These are phyloP conservation scores for Mastomys natalensis DNA, from an alignment of 2,113 vertebrate genomes.

Conservation along the genomic window DNA sequence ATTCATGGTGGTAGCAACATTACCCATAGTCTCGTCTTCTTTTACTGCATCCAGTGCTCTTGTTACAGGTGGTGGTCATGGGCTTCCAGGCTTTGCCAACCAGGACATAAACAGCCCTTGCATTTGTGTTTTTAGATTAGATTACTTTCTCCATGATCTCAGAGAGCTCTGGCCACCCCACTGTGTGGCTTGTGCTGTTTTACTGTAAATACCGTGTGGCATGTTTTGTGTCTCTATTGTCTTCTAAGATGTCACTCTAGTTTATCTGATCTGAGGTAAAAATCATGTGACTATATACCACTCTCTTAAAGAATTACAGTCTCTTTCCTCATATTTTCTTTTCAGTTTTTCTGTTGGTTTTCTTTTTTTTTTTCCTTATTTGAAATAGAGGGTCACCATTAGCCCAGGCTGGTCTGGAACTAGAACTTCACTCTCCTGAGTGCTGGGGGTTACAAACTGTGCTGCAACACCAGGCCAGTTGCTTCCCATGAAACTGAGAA, in stretches of 20 bases:
- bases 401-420: neutral
- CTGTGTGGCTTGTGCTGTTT: neutral
- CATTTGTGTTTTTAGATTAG: neutral
- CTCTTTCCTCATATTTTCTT: neutral
- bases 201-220: neutral
- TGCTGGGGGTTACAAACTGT: neutral
- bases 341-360: neutral
- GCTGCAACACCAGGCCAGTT: neutral
- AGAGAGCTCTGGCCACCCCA: neutral
- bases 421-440: neutral
- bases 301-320: accelerated
- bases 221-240: neutral
- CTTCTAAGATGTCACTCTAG: neutral
- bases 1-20: accelerated
- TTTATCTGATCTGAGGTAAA: neutral
- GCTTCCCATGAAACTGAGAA: neutral
- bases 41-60: neutral
- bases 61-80: neutral
- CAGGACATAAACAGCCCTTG: neutral
- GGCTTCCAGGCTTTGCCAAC: too few species aligned
- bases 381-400: neutral
- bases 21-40: accelerated
- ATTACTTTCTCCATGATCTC: neutral
- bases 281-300: accelerated
- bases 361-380: neutral